A percentile compares a stretch with the other conserved stretches of the same genome.
phyloP scores from a whole-genome alignment of 2,888 invertebrate genomes.

The Leucania comma region DNA sequence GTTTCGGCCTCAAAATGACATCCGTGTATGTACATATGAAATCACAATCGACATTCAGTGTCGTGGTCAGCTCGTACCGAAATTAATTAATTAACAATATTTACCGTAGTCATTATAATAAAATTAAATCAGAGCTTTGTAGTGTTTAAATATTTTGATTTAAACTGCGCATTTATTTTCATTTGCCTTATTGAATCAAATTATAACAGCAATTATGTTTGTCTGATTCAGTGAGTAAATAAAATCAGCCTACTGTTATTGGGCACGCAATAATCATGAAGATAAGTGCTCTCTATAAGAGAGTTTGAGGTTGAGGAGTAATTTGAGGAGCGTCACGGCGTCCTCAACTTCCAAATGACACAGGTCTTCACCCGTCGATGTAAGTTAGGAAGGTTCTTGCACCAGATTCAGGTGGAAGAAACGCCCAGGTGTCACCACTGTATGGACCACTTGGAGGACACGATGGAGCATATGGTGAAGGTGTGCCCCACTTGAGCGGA shows the following conservation, averaged over 20 bases:
- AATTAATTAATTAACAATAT: slow-evolving; percentile 30
- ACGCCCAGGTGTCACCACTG: too few species aligned
- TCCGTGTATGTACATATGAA: slow-evolving; percentile 15
- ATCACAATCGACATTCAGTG: slow-evolving; percentile 26
- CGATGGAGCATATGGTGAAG: too few species aligned
- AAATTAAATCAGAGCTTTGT: neutral
- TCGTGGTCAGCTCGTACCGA: slow-evolving; percentile 9
- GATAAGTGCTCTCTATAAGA: too few species aligned
- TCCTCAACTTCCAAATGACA: too few species aligned
- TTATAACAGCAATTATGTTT: neutral
- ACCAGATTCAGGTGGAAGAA: too few species aligned
- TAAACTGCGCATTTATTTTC: neutral
- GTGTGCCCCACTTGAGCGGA: too few species aligned
- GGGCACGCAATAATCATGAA: too few species aligned
- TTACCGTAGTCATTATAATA: neutral
- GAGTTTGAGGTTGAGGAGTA: too few species aligned
- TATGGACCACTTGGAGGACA: too few species aligned
- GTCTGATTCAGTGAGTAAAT: neutral
- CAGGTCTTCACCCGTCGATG: too few species aligned
- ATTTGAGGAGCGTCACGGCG: too few species aligned
- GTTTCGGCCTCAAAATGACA: slow-evolving; percentile 17
- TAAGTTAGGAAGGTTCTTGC: too few species aligned
- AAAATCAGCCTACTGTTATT: neutral
- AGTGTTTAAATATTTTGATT: neutral
- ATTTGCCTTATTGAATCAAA: neutral